A percentile compares a stretch with the other conserved stretches of the same genome.
Conservation (phyloP, 2,888 invertebrate genomes). For the Pedicia rivosa region DNA sequence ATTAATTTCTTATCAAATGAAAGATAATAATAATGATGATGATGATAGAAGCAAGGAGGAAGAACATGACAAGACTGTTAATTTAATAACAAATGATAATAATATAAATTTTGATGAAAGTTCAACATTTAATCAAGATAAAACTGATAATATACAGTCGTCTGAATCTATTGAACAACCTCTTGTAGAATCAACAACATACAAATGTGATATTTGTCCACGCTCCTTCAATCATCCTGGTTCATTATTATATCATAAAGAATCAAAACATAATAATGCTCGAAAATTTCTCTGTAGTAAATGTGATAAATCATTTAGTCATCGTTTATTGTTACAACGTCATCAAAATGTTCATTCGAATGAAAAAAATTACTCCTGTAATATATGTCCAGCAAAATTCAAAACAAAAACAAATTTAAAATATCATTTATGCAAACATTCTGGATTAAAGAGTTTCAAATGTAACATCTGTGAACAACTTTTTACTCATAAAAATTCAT, state of each 20-base stretch:
- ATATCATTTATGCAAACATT: conserved; percentile 56
- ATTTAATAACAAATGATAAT: no score
- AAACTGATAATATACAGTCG: no score
- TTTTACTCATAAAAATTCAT: conserved; percentile 63
- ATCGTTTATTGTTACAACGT: conserved; percentile 52
- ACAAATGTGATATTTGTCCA: conserved; percentile 10
- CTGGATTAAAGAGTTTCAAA: conserved; percentile 50
- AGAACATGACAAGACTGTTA: no score
- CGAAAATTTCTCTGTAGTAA: conserved; percentile 55
- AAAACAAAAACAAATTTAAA: conserved; percentile 52
- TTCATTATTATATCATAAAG: conserved; percentile 58
- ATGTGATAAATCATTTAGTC: conserved; percentile 60
- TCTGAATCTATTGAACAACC: no score
- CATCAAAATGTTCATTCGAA: conserved; percentile 69
- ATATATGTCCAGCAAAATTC: conserved; percentile 30
- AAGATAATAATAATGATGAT: no score
- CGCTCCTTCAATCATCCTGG: conserved; percentile 44
- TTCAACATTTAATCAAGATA: no score
- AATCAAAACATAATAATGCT: conserved; percentile 48
- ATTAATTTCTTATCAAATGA: no score
- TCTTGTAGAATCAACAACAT: no score
- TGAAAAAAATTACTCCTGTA: conserved; percentile 45
- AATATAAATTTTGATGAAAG: no score
- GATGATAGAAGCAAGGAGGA: no score
- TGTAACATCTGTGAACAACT: conserved; percentile 56